Evolutionary conservation across 2,113 vertebrate species (phyloP).

Genomic region (Murina feae): DNA sequence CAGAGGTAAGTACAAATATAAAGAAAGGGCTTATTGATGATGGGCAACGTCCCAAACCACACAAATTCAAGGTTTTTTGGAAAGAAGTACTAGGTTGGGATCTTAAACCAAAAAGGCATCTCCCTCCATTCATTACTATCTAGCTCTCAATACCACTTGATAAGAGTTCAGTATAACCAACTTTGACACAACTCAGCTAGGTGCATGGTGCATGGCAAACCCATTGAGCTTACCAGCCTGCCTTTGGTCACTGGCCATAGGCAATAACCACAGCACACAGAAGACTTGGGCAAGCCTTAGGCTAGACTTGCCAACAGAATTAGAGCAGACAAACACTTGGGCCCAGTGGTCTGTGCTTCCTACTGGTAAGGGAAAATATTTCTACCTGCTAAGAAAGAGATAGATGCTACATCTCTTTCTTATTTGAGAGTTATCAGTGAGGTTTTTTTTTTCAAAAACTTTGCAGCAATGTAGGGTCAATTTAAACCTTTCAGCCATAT

Average conservation of each 20-base stretch:
- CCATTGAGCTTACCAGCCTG: no score
- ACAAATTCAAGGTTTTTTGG: background rate
- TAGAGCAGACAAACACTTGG: background rate
- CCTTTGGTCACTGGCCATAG: background rate
- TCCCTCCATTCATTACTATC: no score
- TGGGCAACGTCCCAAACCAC: background rate
- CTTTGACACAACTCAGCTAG: background rate
- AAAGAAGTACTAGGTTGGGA: background rate
- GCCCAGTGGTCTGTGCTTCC: background rate
- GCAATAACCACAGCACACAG: background rate
- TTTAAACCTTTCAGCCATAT: background rate
- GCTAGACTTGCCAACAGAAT: background rate
- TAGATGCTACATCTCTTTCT: accelerated
- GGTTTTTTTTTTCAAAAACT: background rate
- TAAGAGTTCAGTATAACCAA: background rate
- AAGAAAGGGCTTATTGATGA: background rate
- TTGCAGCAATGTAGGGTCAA: background rate
- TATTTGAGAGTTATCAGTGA: background rate
- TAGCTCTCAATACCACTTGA: no score
- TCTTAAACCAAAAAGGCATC: background rate
- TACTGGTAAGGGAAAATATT: background rate
- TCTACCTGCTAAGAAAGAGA: background rate
- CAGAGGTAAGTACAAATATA: background rate
- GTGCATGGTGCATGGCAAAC: background rate
- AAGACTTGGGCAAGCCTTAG: background rate